Base-by-base conservation (phyloP, 2,888 invertebrate genomes). In the Plemyria rubiginata region DNA sequence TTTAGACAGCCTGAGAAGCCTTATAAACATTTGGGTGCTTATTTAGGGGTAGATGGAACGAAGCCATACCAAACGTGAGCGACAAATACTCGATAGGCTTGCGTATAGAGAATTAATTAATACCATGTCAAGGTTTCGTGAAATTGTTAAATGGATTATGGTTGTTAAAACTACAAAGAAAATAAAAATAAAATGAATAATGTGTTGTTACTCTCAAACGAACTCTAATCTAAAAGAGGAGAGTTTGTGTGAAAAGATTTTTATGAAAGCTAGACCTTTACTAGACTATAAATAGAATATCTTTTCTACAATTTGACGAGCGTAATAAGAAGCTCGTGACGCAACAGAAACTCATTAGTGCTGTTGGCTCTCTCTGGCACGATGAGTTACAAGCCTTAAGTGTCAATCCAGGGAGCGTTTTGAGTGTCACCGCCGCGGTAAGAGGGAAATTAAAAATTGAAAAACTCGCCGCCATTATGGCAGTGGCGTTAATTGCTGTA, bases 391-490 rank as follows among this genome's bases (percentile, higher is more conserved):
- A 81, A 80, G 82, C 84, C 15, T 88, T 81, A 78, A 88, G 87
- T 88, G 86, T 88, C 87, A 87, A 88, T 88, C 85, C 81, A 76
- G 80, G 79, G 78, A 81, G 76, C 81, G 81, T 84, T 84, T 79
- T 72, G 82, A 90, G 88, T 84, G 82, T 84, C 81, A 78, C 79
- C 79, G 70, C 70, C 73, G 79, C 71, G 78, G 80, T 85, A 85
- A 88, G 85, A 87, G 89, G 89, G 86, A 90, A 92, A 92, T 91
- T 90, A 90, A 92, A 92, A 92, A 91, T 90, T 90, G 86, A 90
- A 91, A 90, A 92, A 86, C 85, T 84, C 82, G 86, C 87, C 90
- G 90, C 92, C 92, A 92, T 92, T 86, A 89, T 87, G 90, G 86
- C 85, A 79, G 85, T 87, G 86, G 88, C 88, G 90, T 89, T 91